phyloP scores from a whole-genome alignment of 2,797 vertebrate genomes.

The Chelon labrosus region DNA sequence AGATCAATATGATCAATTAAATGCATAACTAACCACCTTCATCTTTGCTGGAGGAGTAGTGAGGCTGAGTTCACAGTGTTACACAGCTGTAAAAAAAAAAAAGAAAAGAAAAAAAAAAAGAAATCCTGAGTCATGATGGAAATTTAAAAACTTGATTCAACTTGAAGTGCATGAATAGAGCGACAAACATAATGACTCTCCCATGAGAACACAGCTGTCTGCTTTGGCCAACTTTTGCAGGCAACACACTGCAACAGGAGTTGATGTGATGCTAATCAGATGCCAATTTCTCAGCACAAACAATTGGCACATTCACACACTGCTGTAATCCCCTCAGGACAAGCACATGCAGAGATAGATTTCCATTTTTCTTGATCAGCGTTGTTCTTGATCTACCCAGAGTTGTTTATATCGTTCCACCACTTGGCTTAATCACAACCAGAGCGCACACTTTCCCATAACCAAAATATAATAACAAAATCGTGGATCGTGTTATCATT shows the following conservation, averaged over 20 bases:
- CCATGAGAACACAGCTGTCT: conserved; percentile 73
- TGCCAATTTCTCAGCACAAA: conserved; percentile 23
- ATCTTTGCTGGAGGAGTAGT: conserved; percentile 4
- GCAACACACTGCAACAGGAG: conserved; percentile 37
- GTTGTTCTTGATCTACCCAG: conserved; percentile 4
- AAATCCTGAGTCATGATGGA: conserved; percentile 53
- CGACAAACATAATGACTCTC: conserved; percentile 31
- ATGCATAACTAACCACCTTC: conserved; percentile 14
- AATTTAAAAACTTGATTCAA: conserved; percentile 41
- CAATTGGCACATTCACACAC: conserved; percentile 33
- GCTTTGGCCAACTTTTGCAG: conserved; percentile 44
- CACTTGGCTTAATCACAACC: conserved; percentile 31
- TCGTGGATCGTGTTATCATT: conserved; percentile 46
- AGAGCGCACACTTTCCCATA: conserved; percentile 30
- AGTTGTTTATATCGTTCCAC: conserved; percentile 47
- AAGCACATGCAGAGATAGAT: conserved; percentile 11
- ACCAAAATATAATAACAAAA: conserved; percentile 34
- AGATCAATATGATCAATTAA: conserved; percentile 8
- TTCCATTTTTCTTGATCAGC: conserved; percentile 17
- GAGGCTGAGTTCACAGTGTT: background rate
- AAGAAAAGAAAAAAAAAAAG: background rate
- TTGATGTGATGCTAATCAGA: conserved; percentile 51
- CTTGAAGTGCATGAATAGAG: conserved; percentile 50
- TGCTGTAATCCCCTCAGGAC: conserved; percentile 24
- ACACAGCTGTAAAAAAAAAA: background rate